Percentiles rank a stretch among this genome's conserved stretches.
These are phyloP conservation scores for Cerastoderma edule DNA, from an alignment of 2,888 invertebrate species.

Conservation along the genomic window DNA sequence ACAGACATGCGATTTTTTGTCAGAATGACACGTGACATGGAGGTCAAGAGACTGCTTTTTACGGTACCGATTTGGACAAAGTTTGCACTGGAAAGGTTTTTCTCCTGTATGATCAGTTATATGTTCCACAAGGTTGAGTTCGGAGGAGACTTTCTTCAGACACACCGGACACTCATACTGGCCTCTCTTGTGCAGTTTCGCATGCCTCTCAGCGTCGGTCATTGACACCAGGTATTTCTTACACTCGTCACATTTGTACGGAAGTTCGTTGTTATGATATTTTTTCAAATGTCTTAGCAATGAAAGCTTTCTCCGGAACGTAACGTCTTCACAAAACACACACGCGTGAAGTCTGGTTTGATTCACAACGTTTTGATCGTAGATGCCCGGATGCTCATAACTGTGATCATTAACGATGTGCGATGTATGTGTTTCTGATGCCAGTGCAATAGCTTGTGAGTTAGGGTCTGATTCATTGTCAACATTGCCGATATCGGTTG, in stretches of 20 bases:
- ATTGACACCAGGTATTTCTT: not conserved
- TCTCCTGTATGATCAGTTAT: not conserved
- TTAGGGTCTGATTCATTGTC: not conserved
- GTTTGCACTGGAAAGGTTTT: not conserved
- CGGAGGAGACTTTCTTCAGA: not conserved
- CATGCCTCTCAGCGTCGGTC: not conserved
- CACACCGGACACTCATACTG: not conserved
- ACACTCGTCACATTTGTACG: not conserved
- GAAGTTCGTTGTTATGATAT: not conserved
- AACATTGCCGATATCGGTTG: not conserved
- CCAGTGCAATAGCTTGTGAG: not conserved
- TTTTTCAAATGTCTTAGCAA: not conserved
- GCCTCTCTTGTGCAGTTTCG: not conserved
- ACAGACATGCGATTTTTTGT: slow-evolving; percentile 3
- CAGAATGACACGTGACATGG: not conserved
- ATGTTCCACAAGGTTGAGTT: not conserved
- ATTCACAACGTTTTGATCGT: not conserved
- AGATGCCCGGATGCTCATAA: not conserved
- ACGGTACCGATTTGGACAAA: not conserved
- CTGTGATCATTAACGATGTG: not conserved
- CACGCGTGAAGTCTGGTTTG: not conserved
- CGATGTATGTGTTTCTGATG: not conserved
- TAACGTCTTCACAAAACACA: not conserved
- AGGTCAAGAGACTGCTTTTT: not conserved
- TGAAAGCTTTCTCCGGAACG: not conserved